Conservation (phyloP, 1,140 invertebrate genomes). For the Amphibalanus amphitrite region DNA sequence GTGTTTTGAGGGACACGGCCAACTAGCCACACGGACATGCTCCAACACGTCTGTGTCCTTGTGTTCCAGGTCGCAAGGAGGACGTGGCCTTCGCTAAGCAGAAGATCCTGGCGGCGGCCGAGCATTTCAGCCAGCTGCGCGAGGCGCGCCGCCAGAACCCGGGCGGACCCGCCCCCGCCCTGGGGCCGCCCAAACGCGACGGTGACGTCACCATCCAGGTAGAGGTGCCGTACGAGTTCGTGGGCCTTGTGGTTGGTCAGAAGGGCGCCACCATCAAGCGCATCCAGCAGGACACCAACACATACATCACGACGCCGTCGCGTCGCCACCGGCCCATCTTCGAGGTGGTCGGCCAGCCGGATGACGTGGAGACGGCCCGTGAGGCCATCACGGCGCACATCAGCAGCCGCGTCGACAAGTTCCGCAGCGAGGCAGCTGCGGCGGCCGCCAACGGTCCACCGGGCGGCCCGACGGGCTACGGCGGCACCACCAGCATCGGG, state of each 20-base stretch:
- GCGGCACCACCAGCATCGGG: neutral
- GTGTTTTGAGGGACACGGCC: too few species aligned
- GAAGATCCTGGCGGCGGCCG: slow-evolving; percentile 94
- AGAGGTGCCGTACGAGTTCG: slow-evolving; percentile 92
- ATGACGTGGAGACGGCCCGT: slow-evolving; percentile 87
- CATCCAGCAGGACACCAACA: slow-evolving; percentile 98
- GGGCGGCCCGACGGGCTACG: neutral
- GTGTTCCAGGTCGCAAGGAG: slow-evolving; percentile 59
- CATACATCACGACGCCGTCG: slow-evolving; percentile 96
- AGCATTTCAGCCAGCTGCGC: slow-evolving; percentile 97
- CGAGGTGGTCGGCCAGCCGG: slow-evolving; percentile 90
- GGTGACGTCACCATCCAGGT: slow-evolving; percentile 95
- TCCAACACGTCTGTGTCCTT: too few species aligned
- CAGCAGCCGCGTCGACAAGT: slow-evolving; percentile 45
- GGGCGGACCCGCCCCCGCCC: slow-evolving; percentile 25
- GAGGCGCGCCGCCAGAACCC: slow-evolving; percentile 73
- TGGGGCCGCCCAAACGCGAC: slow-evolving; percentile 44
- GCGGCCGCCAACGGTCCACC: neutral
- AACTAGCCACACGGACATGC: too few species aligned
- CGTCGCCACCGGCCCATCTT: slow-evolving; percentile 97
- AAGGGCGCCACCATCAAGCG: slow-evolving; percentile 98
- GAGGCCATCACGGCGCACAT: slow-evolving; percentile 97
- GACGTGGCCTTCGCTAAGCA: slow-evolving; percentile 91
- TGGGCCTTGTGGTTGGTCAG: slow-evolving; percentile 93
- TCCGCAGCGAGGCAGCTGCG: neutral